phyloP scores from a whole-genome alignment of 1,140 invertebrate species.

The Tribolium madens region DNA sequence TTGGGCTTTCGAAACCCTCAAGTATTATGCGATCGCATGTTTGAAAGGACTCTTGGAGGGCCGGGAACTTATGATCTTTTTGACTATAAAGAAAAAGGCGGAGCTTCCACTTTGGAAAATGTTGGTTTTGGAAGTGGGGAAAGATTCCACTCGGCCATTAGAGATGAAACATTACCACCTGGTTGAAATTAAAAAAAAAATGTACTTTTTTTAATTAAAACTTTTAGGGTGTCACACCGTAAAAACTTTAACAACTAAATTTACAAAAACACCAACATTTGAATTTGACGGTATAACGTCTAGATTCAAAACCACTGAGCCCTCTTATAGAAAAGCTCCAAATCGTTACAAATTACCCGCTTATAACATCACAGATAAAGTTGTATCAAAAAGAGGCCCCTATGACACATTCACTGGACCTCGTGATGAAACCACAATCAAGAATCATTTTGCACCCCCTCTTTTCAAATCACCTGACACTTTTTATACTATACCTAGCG shows the following conservation, averaged over 20 bases:
- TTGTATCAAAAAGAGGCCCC: constrained; percentile 56
- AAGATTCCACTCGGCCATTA: constrained; percentile 45
- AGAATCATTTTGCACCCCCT: constrained; percentile 59
- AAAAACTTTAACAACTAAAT: constrained; percentile 34
- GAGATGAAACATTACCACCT: constrained; percentile 51
- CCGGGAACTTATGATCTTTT: constrained; percentile 59
- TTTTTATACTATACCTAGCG: constrained; percentile 56
- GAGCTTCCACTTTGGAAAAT: constrained; percentile 45
- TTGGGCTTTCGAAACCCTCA: constrained; percentile 58
- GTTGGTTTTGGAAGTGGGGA: constrained; percentile 52
- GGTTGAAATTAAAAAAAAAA: constrained; percentile 31
- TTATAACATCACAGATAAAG: constrained; percentile 1
- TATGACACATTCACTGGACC: constrained; percentile 62
- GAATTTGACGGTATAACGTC: constrained; percentile 58
- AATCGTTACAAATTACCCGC: constrained; percentile 53
- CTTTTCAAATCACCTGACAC: constrained; percentile 51
- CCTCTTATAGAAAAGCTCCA: constrained; percentile 50
- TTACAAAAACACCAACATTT: constrained; percentile 53
- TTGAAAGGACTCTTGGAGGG: constrained; percentile 54
- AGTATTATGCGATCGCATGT: constrained; percentile 53
- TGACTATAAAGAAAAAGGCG: constrained; percentile 46
- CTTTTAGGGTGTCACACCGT: constrained; percentile 44
- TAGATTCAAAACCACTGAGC: constrained; percentile 52
- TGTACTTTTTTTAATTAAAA: neutral
- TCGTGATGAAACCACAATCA: constrained; percentile 60